Evolutionary conservation across 1,140 invertebrate species (phyloP), one percentile per base, ranked within the genome.

Genomic region (Penaeus vannamei): DNA sequence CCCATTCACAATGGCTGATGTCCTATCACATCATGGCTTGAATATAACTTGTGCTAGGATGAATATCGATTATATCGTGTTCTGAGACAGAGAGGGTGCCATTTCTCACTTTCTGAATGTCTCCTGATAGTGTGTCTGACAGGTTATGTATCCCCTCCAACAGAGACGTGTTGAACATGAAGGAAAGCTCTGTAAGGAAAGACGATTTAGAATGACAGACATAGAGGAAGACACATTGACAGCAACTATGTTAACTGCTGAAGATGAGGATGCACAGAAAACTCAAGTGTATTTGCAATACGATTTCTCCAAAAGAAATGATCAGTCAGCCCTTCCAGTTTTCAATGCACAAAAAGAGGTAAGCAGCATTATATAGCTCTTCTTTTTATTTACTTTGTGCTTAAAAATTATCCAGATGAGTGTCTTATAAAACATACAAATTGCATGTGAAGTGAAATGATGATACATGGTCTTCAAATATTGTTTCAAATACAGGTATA

Each of bases 271-370:
- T 36, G n/a, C 77, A 22, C 23, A 84, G 53, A 82, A 59, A 12
- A 59, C 90, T 3, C 26, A 89, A 69, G 90, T 91, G 42, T 91
- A 85, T 29, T 76, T 86, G 22, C 90, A 91, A 29, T 91, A 91
- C 79, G 77, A 91, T 62, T 91, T 91, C 60, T 60, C 62, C 22
- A 83, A 59, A 20, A 46, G 77, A 29, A 36, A 86, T 46, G 19
- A 32, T 17, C 77, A 46, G 10, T 42, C 87, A 59, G 62, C 62
- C 7, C 84, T 91, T 22, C 90, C 90, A 62, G 79, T 91, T 23
- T 86, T 69, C 42, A 83, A 84, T 69, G 84, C 53, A 19, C 80
- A 79, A 32, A 84, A 89, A 32, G 79, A 89, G 81, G 90, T 84
- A 66, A 87, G 61, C 80, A 26, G 23, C 23, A 23, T 22, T 22